Evolutionary conservation across 1,140 invertebrate genomes (phyloP).

Genomic region (Stratiolaelaps scimitus): DNA sequence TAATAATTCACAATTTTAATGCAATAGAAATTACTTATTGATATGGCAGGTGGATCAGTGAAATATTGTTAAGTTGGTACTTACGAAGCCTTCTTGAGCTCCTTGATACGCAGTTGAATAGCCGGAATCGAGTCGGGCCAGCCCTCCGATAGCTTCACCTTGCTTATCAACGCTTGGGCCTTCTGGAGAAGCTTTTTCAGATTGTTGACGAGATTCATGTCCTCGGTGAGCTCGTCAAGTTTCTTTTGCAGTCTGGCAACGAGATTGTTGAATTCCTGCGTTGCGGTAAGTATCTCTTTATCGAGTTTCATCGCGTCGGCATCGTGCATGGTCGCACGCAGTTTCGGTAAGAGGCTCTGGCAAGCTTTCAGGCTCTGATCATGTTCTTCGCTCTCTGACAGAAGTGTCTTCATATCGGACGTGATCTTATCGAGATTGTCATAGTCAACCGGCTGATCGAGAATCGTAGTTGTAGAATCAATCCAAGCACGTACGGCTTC

Average conservation of each 20-base stretch:
- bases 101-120: conserved; percentile 16
- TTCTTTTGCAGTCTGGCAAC: conserved; percentile 18
- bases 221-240: conserved; percentile 6
- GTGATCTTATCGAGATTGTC: conserved; percentile 36
- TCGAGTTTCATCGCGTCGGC: conserved; percentile 9
- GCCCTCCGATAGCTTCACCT: conserved; percentile 20
- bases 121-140: conserved; percentile 25
- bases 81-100: conserved; percentile 25
- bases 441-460: conserved; percentile 50
- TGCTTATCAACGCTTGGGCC: conserved; percentile 21
- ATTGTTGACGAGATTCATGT: conserved; percentile 25
- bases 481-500: background rate
- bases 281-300: background rate
- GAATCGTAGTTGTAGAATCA: conserved; percentile 29
- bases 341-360: conserved; percentile 20
- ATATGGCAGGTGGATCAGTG: no score
- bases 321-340: conserved; percentile 13
- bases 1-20: no score
- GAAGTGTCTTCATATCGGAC: conserved; percentile 6
- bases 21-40: no score
- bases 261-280: conserved; percentile 14
- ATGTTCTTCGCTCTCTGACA: conserved; percentile 27
- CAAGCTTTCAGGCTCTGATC: conserved; percentile 24
- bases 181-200: conserved; percentile 28
- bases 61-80: background rate